phyloP scores from a whole-genome alignment of 2,888 invertebrate species.

The Iselma pallidipennis region DNA sequence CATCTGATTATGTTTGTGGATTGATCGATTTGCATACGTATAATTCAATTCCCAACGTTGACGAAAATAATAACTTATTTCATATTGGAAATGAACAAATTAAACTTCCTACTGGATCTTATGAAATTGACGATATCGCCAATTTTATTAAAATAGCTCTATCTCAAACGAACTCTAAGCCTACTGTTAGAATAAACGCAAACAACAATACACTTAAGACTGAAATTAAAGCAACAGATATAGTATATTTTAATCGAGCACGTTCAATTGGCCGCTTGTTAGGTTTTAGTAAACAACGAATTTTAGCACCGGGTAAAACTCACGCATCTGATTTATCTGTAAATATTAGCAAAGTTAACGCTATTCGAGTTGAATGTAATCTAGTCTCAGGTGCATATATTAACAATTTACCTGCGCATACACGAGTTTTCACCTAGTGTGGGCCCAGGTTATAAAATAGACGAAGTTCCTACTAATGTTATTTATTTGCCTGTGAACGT shows the following conservation, averaged over 20 bases:
- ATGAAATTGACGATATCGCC: conserved; percentile 17
- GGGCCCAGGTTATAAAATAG: conserved; percentile 46
- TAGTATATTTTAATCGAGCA: conserved; percentile 15
- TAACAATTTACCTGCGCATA: conserved; percentile 40
- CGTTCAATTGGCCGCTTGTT: conserved; percentile 33
- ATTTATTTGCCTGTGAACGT: conserved; percentile 45
- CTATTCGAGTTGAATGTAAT: conserved; percentile 40
- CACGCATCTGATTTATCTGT: conserved; percentile 42
- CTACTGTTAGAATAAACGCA: conserved; percentile 10
- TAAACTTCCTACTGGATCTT: conserved; percentile 12
- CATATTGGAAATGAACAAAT: neutral
- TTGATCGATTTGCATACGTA: conserved; percentile 29
- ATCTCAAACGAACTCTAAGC: neutral
- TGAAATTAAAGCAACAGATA: conserved; percentile 18
- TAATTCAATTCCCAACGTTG: conserved; percentile 31
- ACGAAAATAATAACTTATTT: conserved; percentile 11
- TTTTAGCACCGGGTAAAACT: conserved; percentile 21
- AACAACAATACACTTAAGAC: conserved; percentile 23
- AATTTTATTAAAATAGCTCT: conserved; percentile 7
- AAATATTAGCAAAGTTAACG: conserved; percentile 41
- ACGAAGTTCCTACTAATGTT: conserved; percentile 42
- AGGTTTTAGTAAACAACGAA: conserved; percentile 30
- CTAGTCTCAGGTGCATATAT: conserved; percentile 38
- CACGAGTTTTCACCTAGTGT: conserved; percentile 43
- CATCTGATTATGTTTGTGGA: conserved; percentile 29